These are phyloP conservation scores for Ambastaia sidthimunki DNA, from an alignment of 2,797 vertebrate species.

Conservation along the genomic window DNA sequence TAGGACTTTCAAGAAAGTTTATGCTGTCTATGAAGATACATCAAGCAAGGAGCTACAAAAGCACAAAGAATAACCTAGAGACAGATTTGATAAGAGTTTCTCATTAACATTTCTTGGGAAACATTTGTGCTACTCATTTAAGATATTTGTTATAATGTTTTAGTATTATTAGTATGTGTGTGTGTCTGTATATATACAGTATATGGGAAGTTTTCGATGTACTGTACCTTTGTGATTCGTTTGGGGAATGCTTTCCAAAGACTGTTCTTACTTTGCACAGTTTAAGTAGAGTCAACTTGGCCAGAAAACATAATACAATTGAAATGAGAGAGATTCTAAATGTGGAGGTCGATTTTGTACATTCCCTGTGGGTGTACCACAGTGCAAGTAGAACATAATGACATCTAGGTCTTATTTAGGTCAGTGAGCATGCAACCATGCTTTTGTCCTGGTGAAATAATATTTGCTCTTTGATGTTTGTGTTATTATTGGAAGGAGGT, in stretches of 20 bases:
- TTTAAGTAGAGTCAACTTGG: not conserved
- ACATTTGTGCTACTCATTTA: too few relatives aligned
- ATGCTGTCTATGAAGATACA: too few relatives aligned
- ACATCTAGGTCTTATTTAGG: slow-evolving; percentile 5
- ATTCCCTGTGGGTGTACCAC: not conserved
- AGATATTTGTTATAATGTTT: too few relatives aligned
- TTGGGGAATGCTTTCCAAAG: not conserved
- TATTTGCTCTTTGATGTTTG: slow-evolving; percentile 36
- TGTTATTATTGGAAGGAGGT: slow-evolving; percentile 32
- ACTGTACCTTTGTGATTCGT: not conserved
- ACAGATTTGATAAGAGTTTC: too few relatives aligned
- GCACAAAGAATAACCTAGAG: too few relatives aligned
- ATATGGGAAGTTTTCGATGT: not conserved
- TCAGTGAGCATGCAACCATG: slow-evolving; percentile 14
- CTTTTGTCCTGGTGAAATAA: not conserved
- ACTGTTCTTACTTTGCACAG: too few relatives aligned
- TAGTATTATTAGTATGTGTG: too few relatives aligned
- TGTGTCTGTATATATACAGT: not conserved
- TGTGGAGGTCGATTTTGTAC: not conserved
- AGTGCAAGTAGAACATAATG: not conserved
- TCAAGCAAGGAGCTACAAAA: too few relatives aligned
- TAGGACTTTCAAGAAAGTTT: not conserved
- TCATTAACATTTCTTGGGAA: too few relatives aligned
- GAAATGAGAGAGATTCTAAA: not conserved
- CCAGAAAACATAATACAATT: slow-evolving; percentile 3